These are phyloP conservation scores for Ovis canadensis DNA, from an alignment of 2,113 vertebrate species.

Conservation along the genomic window DNA sequence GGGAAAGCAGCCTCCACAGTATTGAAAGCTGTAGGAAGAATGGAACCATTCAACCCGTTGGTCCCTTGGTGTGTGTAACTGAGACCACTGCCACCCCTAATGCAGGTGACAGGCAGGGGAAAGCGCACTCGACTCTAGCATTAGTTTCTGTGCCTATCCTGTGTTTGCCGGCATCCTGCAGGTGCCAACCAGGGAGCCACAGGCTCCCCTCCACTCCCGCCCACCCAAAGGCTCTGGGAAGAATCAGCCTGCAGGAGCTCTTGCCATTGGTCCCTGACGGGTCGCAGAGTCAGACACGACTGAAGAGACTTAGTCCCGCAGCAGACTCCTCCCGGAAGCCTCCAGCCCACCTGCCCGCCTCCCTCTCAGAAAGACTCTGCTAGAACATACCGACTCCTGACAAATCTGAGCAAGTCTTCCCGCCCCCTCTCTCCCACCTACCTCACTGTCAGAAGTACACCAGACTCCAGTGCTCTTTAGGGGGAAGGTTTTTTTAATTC, in stretches of 20 bases:
- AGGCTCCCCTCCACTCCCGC: background rate
- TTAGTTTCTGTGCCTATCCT: background rate
- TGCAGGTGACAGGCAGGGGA: background rate
- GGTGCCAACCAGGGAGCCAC: background rate
- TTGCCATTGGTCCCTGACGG: background rate
- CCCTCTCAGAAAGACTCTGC: background rate
- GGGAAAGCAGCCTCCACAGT: background rate
- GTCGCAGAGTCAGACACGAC: background rate
- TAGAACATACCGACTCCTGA: background rate
- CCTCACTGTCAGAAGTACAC: background rate
- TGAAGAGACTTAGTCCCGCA: background rate
- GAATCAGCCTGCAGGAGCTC: background rate
- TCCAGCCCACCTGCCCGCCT: background rate
- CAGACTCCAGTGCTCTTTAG: background rate
- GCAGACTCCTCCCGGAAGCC: background rate
- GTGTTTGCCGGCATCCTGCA: background rate
- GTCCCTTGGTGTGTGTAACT: background rate
- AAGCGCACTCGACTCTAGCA: background rate
- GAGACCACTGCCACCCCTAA: rapidly evolving
- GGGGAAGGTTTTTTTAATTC: background rate
- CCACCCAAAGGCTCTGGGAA: background rate
- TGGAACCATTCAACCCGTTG: background rate
- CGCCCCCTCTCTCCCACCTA: background rate
- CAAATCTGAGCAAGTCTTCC: background rate
- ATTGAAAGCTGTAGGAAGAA: background rate